Conservation (phyloP, 2,888 invertebrate species). For the Hemicrepidius hirtus region DNA sequence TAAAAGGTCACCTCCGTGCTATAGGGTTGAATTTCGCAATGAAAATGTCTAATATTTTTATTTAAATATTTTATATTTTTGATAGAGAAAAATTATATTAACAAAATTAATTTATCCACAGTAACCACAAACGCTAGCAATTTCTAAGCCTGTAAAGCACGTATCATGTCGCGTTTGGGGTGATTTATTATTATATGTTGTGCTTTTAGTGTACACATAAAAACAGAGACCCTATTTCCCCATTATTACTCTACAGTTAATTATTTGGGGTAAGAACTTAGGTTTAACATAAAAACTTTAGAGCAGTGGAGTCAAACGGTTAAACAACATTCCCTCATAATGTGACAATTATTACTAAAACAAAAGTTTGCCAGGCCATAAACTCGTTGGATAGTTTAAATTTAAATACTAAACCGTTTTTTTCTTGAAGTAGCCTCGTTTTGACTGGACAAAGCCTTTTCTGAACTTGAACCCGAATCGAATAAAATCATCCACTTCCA, state of each 20-base stretch:
- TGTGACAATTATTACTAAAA: neutral
- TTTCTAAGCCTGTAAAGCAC: conserved; percentile 11
- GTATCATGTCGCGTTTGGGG: conserved; percentile 19
- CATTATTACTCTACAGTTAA: conserved; percentile 22
- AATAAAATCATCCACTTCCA: conserved; percentile 10
- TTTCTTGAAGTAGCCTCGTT: conserved; percentile 4
- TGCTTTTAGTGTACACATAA: conserved; percentile 25
- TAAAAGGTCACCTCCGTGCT: too few relatives aligned
- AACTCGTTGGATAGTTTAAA: too few relatives aligned
- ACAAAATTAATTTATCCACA: neutral
- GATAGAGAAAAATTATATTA: neutral
- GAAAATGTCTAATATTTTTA: too few relatives aligned
- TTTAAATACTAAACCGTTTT: neutral
- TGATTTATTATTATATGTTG: conserved; percentile 26
- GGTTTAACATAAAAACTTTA: neutral
- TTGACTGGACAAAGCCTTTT: neutral
- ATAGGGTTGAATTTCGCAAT: too few relatives aligned
- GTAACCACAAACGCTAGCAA: conserved; percentile 15
- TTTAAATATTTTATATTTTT: too few relatives aligned
- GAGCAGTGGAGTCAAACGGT: neutral
- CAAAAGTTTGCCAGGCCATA: too few relatives aligned
- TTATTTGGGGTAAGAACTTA: conserved; percentile 8
- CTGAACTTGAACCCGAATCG: neutral
- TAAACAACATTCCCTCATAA: neutral
- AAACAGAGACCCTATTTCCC: conserved; percentile 19